These are phyloP conservation scores for Eulimnadia texana DNA, from an alignment of 1,140 invertebrate genomes.

Conservation along the genomic window DNA sequence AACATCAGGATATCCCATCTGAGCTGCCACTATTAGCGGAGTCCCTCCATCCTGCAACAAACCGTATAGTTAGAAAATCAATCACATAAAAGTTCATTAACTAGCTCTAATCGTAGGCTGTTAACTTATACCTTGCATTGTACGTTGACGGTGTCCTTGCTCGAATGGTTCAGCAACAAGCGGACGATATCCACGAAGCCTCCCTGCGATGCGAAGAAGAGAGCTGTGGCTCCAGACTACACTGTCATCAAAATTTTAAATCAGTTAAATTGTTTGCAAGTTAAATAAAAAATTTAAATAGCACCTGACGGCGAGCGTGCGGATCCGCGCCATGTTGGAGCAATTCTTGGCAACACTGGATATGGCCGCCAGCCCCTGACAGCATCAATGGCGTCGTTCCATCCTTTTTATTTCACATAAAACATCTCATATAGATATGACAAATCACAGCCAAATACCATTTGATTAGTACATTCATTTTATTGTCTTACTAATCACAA, in stretches of 20 bases:
- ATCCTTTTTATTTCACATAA: too few relatives aligned
- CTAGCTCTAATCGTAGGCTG: too few relatives aligned
- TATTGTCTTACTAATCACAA: background rate
- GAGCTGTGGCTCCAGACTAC: conserved; percentile 56
- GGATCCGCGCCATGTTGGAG: conserved; percentile 78
- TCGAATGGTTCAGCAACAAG: conserved; percentile 41
- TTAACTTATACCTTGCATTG: conserved; percentile 53
- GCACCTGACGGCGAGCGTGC: conserved; percentile 57
- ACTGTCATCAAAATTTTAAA: too few relatives aligned
- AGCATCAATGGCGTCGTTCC: conserved; percentile 82
- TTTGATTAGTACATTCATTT: background rate
- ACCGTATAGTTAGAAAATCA: background rate
- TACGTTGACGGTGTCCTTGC: conserved; percentile 59
- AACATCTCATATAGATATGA: conserved; percentile 19
- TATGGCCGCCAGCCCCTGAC: conserved; percentile 72
- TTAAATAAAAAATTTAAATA: background rate
- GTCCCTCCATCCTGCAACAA: conserved; percentile 77
- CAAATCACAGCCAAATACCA: background rate
- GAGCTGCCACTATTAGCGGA: conserved; percentile 76
- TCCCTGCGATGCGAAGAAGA: conserved; percentile 83
- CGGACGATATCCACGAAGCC: conserved; percentile 69
- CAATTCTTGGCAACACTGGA: conserved; percentile 68
- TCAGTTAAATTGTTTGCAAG: too few relatives aligned
- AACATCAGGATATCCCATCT: conserved; percentile 75
- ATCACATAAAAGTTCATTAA: too few relatives aligned